Percentiles rank a stretch among this genome's conserved stretches.
Conservation (phyloP, 2,113 vertebrate genomes). For the Sinocyclocheilus grahami region DNA sequence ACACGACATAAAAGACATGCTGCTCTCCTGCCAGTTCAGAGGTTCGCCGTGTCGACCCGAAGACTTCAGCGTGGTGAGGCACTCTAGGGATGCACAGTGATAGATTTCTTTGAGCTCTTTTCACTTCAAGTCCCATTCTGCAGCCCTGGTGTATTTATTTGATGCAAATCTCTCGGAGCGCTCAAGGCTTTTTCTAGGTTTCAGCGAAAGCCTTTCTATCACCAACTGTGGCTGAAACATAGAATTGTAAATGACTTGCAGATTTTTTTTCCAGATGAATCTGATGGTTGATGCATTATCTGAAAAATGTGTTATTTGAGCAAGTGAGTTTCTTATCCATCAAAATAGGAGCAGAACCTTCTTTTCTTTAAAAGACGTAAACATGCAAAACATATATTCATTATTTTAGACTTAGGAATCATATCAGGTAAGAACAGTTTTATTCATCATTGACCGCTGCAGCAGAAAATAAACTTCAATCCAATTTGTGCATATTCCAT, state of each 20-base stretch:
- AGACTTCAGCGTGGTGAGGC: constrained; percentile 96
- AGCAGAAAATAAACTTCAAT: neutral
- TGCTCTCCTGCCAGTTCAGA: constrained; percentile 91
- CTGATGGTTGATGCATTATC: neutral
- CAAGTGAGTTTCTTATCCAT: neutral
- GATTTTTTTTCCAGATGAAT: neutral
- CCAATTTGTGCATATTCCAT: neutral
- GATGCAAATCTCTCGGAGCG: neutral
- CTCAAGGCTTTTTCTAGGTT: constrained; percentile 15
- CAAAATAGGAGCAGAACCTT: neutral
- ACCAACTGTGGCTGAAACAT: too few relatives aligned
- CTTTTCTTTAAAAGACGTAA: neutral
- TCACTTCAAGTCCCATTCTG: neutral
- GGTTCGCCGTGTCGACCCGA: constrained; percentile 86
- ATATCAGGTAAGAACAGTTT: too few relatives aligned
- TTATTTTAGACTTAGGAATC: too few relatives aligned
- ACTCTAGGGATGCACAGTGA: neutral
- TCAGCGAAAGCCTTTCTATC: neutral
- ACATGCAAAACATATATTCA: neutral
- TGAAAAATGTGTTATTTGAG: neutral
- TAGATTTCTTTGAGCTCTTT: neutral
- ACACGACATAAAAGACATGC: constrained; percentile 94
- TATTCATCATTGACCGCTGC: too few relatives aligned
- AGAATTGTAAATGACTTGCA: too few relatives aligned
- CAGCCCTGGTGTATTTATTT: constrained; percentile 45